Base-by-base conservation (phyloP, 2,113 vertebrate species). In the Romanogobio albipinnatus region DNA sequence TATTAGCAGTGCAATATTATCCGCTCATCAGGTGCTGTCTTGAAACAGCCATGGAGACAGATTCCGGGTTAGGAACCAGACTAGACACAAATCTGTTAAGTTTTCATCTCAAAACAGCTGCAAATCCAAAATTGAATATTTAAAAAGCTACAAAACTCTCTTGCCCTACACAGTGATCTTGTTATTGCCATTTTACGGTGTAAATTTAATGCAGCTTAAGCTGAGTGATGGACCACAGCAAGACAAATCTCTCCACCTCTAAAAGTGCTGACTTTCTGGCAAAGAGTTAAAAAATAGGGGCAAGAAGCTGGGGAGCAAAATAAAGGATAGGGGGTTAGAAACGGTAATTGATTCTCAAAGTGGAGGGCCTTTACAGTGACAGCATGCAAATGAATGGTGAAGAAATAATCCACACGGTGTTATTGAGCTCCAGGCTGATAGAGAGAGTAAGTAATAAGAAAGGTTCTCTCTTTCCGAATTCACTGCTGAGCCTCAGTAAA, bases 381-480 rank as follows among this genome's bases (percentile, higher is more conserved):
- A 80, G 56, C 88, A 93, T 94, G 92, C 87, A 95, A 95, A 95
- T 92, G 61, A 89, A 10, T 87, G 89, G 86, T 85, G 90, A 92
- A 91, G 86, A 93, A 93, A 92, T 92, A 93, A 95, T 94, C 89
- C 93, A 90, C 78, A 89, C 88, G 89, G 88, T 2, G 4, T 89
- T 92, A 91, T 91, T 91, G 91, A 95, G 89, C 77, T 61, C 86
- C 80, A 51, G 82, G 87, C 88, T 83, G 74, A 56, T 56, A 59
- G 74, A 84, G 89, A 81, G 62, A 90, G 90, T 79, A 61, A 80
- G 77, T 80, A 64, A 81, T 84, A 93, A 64, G 85, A 90, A 88
- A 87, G 77, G 81, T 59, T 75, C 91, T 83, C 84, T 43, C 61
- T 26, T 62, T 62, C 33, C 70, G 39, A 90, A 90, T 89, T 79